Evolutionary conservation across 1,140 invertebrate species (phyloP).

Genomic region (Diabrotica undecimpunctata): DNA sequence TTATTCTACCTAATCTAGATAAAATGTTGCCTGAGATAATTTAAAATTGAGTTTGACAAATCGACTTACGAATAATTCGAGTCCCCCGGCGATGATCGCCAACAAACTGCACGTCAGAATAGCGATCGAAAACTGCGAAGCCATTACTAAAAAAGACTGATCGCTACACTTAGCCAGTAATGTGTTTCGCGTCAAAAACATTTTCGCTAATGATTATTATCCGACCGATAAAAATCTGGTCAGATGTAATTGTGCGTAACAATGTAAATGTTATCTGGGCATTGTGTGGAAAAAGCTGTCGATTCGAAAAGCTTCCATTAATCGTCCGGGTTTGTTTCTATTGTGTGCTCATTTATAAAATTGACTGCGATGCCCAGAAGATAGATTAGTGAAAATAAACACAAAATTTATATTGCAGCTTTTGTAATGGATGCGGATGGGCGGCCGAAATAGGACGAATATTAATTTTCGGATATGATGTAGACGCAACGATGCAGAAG

Average conservation of each 20-base stretch:
- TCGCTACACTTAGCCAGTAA: slow-evolving; percentile 34
- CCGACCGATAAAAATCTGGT: slow-evolving; percentile 28
- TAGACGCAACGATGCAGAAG: too few species aligned
- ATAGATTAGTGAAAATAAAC: slow-evolving; percentile 3
- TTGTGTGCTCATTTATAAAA: slow-evolving; percentile 1
- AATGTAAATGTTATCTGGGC: slow-evolving; percentile 4
- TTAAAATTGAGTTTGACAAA: too few species aligned
- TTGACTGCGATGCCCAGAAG: neutral
- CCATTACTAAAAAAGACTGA: slow-evolving; percentile 33
- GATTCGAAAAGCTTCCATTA: slow-evolving; percentile 1
- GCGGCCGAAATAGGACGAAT: too few species aligned
- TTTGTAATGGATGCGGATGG: neutral
- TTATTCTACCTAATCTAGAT: too few species aligned
- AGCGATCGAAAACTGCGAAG: neutral
- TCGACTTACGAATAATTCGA: too few species aligned
- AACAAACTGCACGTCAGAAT: too few species aligned
- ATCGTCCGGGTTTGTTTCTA: slow-evolving; percentile 6
- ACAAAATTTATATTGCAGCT: neutral
- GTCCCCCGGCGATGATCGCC: too few species aligned
- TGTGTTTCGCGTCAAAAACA: slow-evolving; percentile 41
- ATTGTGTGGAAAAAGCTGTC: neutral
- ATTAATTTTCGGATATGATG: too few species aligned
- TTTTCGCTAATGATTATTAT: slow-evolving; percentile 39
- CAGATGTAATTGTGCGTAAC: slow-evolving; percentile 6
- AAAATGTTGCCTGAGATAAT: too few species aligned